These are phyloP conservation scores for Caenorhabditis sp. DNA, from an alignment of 2,888 invertebrate genomes.

Conservation along the genomic window DNA sequence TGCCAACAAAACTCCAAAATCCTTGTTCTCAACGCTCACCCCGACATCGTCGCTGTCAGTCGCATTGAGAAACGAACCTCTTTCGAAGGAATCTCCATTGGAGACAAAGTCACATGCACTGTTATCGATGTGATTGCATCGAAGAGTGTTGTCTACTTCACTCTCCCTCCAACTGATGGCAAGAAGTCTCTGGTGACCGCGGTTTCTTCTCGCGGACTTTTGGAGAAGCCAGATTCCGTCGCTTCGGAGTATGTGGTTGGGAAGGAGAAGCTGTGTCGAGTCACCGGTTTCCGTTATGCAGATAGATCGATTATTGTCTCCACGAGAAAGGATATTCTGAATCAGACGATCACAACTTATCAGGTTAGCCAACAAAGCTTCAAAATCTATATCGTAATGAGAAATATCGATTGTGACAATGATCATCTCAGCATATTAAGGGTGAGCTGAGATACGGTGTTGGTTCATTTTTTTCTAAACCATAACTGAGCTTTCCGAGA, in stretches of 20 bases:
- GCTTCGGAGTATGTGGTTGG: conserved; percentile 71
- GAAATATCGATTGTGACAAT: no score
- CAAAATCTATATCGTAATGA: no score
- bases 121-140: conserved; percentile 70
- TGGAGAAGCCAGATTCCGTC: conserved; percentile 66
- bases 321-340: conserved; percentile 74
- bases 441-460: no score
- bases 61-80: conserved; percentile 75
- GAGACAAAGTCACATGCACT: conserved; percentile 72
- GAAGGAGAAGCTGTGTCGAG: conserved; percentile 73
- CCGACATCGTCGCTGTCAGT: conserved; percentile 80
- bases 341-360: conserved; percentile 75
- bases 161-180: conserved; percentile 61
- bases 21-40: conserved; percentile 80
- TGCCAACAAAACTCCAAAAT: conserved; percentile 79
- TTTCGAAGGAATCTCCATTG: conserved; percentile 71
- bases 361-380: conserved; percentile 58
- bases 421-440: no score
- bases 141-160: conserved; percentile 74
- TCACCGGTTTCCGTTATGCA: conserved; percentile 74
- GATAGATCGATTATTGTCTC: conserved; percentile 77
- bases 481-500: no score
- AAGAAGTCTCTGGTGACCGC: conserved; percentile 69
- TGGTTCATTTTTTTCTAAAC: no score
- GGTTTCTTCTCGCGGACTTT: conserved; percentile 52